A percentile compares a stretch with the other conserved stretches of the same genome.
Evolutionary conservation across 2,888 invertebrate genomes (phyloP).

Genomic region (Mimachlamys varia): DNA sequence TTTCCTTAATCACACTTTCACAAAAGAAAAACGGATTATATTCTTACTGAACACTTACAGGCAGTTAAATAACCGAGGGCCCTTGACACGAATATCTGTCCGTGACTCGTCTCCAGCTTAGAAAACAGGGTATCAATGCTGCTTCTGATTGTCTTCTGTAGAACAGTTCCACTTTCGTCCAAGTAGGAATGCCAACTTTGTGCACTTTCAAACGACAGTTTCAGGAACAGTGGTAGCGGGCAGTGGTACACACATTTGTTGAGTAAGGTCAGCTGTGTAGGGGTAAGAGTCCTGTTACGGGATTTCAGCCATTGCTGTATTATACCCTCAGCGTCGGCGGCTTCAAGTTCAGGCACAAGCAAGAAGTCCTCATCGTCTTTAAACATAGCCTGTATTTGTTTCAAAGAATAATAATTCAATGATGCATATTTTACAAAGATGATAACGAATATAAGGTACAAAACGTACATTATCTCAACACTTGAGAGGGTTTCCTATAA

Average conservation of each 20-base stretch:
- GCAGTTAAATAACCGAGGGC: constrained; percentile 68
- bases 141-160: constrained; percentile 58
- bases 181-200: constrained; percentile 65
- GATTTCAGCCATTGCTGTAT: constrained; percentile 57
- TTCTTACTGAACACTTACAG: constrained; percentile 49
- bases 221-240: constrained; percentile 65
- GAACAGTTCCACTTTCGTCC: constrained; percentile 41
- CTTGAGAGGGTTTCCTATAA: too few species aligned
- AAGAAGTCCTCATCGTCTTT: not conserved
- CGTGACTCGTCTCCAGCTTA: constrained; percentile 65
- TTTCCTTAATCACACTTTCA: too few species aligned
- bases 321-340: not conserved
- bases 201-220: constrained; percentile 68
- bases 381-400: not conserved
- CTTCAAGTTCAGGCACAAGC: not conserved
- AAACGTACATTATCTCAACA: too few species aligned
- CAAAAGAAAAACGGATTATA: too few species aligned
- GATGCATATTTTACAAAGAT: too few species aligned
- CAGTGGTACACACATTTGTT: constrained; percentile 54
- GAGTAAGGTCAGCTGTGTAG: constrained; percentile 54
- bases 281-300: constrained; percentile 55
- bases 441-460: too few species aligned
- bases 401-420: too few species aligned
- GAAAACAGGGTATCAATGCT: constrained; percentile 59
- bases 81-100: constrained; percentile 62